Base-by-base conservation (phyloP, 2,797 vertebrate genomes). In the Simalia tracyae region DNA sequence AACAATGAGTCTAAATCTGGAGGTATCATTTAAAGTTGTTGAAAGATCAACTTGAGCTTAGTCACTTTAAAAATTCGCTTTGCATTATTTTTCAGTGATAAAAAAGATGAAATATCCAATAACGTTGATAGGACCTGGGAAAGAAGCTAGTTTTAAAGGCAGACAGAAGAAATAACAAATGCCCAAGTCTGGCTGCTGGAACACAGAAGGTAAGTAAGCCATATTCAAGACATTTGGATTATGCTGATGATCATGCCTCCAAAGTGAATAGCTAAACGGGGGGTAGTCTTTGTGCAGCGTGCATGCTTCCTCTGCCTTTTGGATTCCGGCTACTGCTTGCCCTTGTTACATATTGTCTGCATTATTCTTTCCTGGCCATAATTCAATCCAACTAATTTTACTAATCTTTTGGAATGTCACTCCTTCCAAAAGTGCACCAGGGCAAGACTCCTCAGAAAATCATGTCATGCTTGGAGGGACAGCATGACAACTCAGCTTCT, bases 401-500 rank as follows among this genome's bases (percentile, higher is more conserved):
- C 54, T 54, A 72, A 54, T 85, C 63, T 93, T 66, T 64, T 42
- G 60, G 46, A 66, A 66, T 36, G 60, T 63, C 54, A 59, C 19
- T 31, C 68, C 86, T 60, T 84, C 68, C 89, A 92, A 89, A 68
- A 85, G 68, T 56, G 56, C 86, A 50, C 17, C 26, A 88, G 17
- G 54, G 68, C 46, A 56, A 56, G 89, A 50, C 2, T 84, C 24
- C 31, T 84, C 50, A 59, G 72, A 81, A 92, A 63, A 89, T 15
- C 87, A 89, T 86, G 56, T 86, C 56, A 11, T 60, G 81, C 89
- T 50, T 36, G 50, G 46, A 88, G 89, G 60, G 86, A 93, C 3
- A 84, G 17, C 1, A n/a, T 88, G 89, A 93, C 61, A 90, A 22
- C 56, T 61, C 50, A 31, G 31, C 15, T 63, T 22, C 85, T 10